These are phyloP conservation scores for Catamblyrhynchus diadema DNA, from an alignment of 2,797 vertebrate species.

Conservation along the genomic window DNA sequence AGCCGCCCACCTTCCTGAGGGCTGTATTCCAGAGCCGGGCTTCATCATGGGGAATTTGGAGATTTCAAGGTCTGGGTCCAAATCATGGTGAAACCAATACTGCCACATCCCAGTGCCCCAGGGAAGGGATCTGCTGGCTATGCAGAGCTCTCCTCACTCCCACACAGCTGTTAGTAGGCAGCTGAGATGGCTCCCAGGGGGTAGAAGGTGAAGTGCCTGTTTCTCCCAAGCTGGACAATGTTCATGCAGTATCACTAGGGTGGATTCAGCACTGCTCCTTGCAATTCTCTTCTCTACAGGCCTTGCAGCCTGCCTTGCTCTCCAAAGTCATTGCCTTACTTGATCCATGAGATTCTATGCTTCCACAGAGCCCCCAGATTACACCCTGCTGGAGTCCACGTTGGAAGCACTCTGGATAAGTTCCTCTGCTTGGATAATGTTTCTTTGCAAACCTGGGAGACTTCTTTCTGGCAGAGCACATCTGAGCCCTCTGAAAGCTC, in stretches of 20 bases:
- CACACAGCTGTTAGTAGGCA: not conserved
- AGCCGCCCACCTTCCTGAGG: not conserved
- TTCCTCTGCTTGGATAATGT: not conserved
- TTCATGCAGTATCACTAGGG: fast-evolving
- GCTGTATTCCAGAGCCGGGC: slow-evolving; percentile 10
- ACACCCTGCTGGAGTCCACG: not conserved
- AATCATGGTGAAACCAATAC: not conserved
- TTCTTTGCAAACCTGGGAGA: not conserved
- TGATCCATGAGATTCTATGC: not conserved
- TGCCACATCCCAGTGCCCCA: not conserved
- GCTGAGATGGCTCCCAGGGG: not conserved
- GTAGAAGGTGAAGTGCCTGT: not conserved
- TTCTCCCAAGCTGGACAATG: not conserved
- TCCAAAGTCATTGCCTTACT: not conserved
- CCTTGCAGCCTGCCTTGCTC: not conserved
- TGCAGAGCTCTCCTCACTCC: not conserved
- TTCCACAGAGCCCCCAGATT: not conserved
- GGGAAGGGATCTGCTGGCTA: not conserved
- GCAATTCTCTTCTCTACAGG: not conserved
- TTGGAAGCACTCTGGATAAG: not conserved
- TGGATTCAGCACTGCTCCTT: not conserved
- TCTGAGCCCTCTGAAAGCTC: not conserved
- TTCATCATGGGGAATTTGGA: not conserved
- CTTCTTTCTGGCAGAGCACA: not conserved
- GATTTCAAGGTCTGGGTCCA: not conserved